Conservation (phyloP, 2,797 vertebrate species). For the Novumbra hubbsi region DNA sequence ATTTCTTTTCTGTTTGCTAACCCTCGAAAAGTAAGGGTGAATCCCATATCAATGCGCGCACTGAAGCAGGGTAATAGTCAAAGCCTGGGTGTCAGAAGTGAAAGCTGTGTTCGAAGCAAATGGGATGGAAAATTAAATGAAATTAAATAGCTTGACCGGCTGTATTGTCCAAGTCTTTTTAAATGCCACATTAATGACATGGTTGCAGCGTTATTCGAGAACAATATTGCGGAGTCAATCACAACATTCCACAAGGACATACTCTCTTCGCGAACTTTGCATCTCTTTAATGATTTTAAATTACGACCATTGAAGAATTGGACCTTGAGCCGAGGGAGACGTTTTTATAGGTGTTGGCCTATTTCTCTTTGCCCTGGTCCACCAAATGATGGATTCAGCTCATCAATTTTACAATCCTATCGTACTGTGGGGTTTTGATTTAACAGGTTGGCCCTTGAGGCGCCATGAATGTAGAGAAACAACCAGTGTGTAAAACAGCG, state of each 20-base stretch:
- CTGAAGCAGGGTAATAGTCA: constrained; percentile 83
- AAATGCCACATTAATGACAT: constrained; percentile 99
- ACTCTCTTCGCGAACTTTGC: constrained; percentile 71
- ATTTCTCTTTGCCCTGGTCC: background rate
- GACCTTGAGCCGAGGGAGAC: constrained; percentile 22
- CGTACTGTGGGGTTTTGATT: constrained; percentile 73
- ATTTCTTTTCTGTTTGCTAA: constrained; percentile 84
- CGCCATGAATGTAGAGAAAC: constrained; percentile 84
- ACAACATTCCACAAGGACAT: constrained; percentile 85
- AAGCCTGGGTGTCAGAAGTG: constrained; percentile 63
- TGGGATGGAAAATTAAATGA: constrained; percentile 99
- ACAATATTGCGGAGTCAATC: constrained; percentile 89
- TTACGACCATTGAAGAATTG: constrained; percentile 75
- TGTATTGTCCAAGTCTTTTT: constrained; percentile 87
- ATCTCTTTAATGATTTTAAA: constrained; percentile 74
- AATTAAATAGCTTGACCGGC: constrained; percentile 96
- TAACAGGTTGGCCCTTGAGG: constrained; percentile 88
- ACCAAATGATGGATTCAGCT: constrained; percentile 32
- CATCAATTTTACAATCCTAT: constrained; percentile 71
- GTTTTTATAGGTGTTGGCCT: background rate
- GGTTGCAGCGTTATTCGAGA: constrained; percentile 88
- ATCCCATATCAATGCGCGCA: constrained; percentile 85
- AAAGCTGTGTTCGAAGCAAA: constrained; percentile 90
- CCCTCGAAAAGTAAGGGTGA: constrained; percentile 80
- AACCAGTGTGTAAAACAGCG: constrained; percentile 79